Evolutionary conservation across 1,140 invertebrate species (phyloP).

Genomic region (Drosophila ironensis): DNA sequence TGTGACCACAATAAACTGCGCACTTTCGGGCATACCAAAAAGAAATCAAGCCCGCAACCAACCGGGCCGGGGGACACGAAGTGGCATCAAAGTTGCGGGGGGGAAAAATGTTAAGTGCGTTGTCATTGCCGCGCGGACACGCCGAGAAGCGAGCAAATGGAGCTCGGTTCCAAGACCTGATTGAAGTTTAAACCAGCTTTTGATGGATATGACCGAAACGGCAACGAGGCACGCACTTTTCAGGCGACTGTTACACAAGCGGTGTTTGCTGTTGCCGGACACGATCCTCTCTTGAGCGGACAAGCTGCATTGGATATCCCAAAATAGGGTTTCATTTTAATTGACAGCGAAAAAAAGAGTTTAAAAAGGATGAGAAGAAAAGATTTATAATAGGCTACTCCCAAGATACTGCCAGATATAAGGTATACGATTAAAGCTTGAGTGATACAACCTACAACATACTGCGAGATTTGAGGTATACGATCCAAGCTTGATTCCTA

Average conservation of each 20-base stretch:
- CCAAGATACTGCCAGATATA: too few relatives aligned
- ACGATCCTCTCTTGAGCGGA: not conserved
- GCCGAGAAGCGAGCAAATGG: constrained; percentile 32
- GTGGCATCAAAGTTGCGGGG: not conserved
- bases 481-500: too few relatives aligned
- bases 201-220: constrained; percentile 3
- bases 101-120: constrained; percentile 65
- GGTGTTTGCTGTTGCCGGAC: too few relatives aligned
- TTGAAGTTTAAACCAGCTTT: constrained; percentile 2
- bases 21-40: constrained; percentile 43
- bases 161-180: not conserved
- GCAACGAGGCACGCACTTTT: not conserved
- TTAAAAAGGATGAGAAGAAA: too few relatives aligned
- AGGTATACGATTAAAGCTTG: too few relatives aligned
- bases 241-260: not conserved
- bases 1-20: constrained; percentile 49
- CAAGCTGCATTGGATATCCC: too few relatives aligned
- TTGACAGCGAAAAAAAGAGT: too few relatives aligned
- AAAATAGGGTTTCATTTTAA: not conserved
- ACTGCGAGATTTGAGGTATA: too few relatives aligned
- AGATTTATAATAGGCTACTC: too few relatives aligned
- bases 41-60: constrained; percentile 10
- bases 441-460: too few relatives aligned
- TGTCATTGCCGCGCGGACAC: constrained; percentile 53
- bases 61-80: not conserved